Conservation (phyloP, 2,888 invertebrate species). For the Brachynemurus nebulosus region DNA sequence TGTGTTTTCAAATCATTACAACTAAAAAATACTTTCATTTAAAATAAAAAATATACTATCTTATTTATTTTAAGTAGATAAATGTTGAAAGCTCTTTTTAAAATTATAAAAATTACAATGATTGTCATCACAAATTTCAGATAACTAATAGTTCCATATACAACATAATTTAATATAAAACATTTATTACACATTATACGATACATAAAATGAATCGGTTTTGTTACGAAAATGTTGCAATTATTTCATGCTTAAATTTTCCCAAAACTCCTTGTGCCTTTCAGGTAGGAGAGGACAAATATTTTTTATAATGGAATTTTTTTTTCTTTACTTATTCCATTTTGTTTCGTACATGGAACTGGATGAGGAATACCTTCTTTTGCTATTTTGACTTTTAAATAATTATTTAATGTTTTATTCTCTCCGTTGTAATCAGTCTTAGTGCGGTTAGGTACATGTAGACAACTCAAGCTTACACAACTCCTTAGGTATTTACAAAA, state of each 20-base stretch:
- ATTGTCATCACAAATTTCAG: too few relatives aligned
- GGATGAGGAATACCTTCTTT: slow-evolving; percentile 2
- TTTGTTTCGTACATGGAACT: background rate
- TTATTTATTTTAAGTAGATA: background rate
- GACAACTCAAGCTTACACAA: too few relatives aligned
- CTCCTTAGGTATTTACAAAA: too few relatives aligned
- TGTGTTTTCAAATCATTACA: too few relatives aligned
- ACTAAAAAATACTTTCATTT: background rate
- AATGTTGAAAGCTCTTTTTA: background rate
- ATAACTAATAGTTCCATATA: too few relatives aligned
- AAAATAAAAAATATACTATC: background rate
- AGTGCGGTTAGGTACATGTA: too few relatives aligned
- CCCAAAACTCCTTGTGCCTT: background rate
- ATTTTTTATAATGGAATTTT: slow-evolving; percentile 1
- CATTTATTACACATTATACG: too few relatives aligned
- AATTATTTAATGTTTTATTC: background rate
- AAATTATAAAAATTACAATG: background rate
- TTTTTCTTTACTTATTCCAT: background rate
- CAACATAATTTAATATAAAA: too few relatives aligned
- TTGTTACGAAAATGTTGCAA: too few relatives aligned
- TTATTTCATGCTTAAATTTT: background rate
- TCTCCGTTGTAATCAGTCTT: too few relatives aligned
- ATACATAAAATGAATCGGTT: too few relatives aligned
- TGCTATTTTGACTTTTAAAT: background rate
- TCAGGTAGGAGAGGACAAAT: background rate